Percentiles rank a stretch among this genome's conserved stretches.
Evolutionary conservation across 2,888 invertebrate genomes (phyloP).

Genomic region (Mesodorylaimus sp.): DNA sequence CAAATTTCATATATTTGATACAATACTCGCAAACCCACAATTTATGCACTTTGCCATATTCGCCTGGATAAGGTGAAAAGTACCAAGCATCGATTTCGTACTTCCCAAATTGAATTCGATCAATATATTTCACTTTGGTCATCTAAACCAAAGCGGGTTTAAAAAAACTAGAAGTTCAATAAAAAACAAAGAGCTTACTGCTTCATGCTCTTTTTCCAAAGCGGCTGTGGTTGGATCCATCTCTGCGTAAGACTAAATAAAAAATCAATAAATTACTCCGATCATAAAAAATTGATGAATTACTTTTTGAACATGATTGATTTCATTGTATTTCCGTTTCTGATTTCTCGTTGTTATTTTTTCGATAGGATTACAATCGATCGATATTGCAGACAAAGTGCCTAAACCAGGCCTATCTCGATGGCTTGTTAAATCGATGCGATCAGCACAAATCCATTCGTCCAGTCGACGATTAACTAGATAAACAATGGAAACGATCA

Average conservation of each 20-base stretch:
- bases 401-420: background rate
- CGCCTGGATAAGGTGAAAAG: constrained; percentile 94
- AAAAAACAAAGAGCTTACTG: no score
- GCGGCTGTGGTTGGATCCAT: constrained; percentile 97
- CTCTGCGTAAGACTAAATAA: constrained; percentile 55
- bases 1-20: constrained; percentile 69
- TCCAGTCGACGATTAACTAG: constrained; percentile 64
- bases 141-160: constrained; percentile 24
- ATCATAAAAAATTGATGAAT: no score
- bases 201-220: constrained; percentile 52
- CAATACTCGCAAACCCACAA: constrained; percentile 87
- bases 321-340: constrained; percentile 89
- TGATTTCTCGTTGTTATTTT: constrained; percentile 79
- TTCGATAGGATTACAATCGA: background rate
- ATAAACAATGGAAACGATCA: constrained; percentile 13
- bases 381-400: background rate
- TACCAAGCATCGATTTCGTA: constrained; percentile 99
- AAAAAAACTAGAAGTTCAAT: no score
- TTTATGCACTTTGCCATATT: constrained; percentile 76
- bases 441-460: constrained; percentile 57
- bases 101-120: constrained; percentile 72
- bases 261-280: no score
- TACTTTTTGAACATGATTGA: constrained; percentile 90
- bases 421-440: constrained; percentile 1
- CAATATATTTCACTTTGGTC: constrained; percentile 86